Base-by-base conservation (phyloP, 2,888 invertebrate species). In the Tachina lurida region DNA sequence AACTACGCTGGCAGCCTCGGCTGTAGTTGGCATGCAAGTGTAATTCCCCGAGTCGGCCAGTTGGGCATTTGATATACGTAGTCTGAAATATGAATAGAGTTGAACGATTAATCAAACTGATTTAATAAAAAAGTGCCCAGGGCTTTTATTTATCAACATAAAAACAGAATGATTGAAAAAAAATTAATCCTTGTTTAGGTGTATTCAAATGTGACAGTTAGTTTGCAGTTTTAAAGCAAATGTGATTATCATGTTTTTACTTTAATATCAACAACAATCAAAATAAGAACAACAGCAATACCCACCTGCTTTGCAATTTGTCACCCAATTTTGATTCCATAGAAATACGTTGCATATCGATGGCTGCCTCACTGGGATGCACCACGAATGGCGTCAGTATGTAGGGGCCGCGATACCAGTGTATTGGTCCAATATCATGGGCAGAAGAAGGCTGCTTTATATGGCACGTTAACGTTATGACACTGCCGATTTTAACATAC, bases 1-100 rank as follows among this genome's bases (percentile, higher is more conserved):
- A 92, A 96, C 96, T 89, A 97, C 97, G 89, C 96, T 96, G 87
- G 97, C 96, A 47, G 96, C 95, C 89, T 96, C 96, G 65, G 97
- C 97, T 91, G 96, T 96, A 49, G 97, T 97, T 22, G 97, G 97
- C 88, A 96, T 95, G 92, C 97, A 97, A 91, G 97, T 97, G 93
- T 97, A 97, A 93, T 97, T 97, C 81, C 97, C 97, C 77, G 97
- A 96, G 93, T 97, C 97, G 49, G 95, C 94, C 65, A 95, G 95
- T 90, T 95, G 94, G 65, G 96, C 95, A 91, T 95, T 95, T 89
- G 95, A 95, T 89, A 97, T 97, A 88, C 95, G 95, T 91, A 97
- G 93, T 90, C 95, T 93, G 89, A 12, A 63, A 75, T 4, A 68
- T 12, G 5, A 5, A 15, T 10, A 41, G 2, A 19, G 17, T 56